A percentile compares a stretch with the other conserved stretches of the same genome.
These are phyloP conservation scores for Pseudopodoces humilis DNA, from an alignment of 2,113 vertebrate species.

Conservation along the genomic window DNA sequence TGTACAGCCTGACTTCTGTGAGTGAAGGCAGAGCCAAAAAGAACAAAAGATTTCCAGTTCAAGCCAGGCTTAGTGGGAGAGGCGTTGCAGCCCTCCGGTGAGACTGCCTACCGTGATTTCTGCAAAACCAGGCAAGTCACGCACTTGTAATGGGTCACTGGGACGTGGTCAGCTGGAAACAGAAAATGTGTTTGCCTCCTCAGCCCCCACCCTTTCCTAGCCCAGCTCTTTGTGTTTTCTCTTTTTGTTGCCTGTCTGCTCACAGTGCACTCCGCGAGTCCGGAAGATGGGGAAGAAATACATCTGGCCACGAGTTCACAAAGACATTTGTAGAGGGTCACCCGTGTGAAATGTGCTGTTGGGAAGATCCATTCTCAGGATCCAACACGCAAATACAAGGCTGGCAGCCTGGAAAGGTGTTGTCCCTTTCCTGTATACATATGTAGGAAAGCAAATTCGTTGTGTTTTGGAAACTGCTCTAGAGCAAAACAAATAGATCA, in stretches of 20 bases:
- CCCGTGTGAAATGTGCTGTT: rapidly evolving
- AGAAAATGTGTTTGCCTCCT: not conserved
- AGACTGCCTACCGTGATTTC: not conserved
- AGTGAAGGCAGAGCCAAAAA: not conserved
- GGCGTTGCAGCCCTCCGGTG: not conserved
- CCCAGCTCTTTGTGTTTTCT: not conserved
- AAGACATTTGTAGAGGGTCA: not conserved
- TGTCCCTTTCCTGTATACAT: not conserved
- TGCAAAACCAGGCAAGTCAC: conserved; percentile 1
- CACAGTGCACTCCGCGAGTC: not conserved
- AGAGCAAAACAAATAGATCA: not conserved
- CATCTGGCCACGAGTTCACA: not conserved
- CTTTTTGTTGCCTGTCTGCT: not conserved
- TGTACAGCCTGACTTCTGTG: not conserved
- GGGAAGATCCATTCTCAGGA: not conserved
- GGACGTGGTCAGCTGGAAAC: conserved; percentile 33
- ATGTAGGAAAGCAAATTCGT: not conserved
- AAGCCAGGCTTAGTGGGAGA: not conserved
- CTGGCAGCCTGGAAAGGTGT: not conserved
- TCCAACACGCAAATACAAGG: not conserved
- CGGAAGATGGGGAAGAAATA: not conserved
- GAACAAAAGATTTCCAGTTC: conserved; percentile 29
- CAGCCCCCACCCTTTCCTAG: not conserved
- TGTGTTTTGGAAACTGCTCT: not conserved
- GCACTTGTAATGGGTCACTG: conserved; percentile 33